A percentile compares a stretch with the other conserved stretches of the same genome.
These are phyloP conservation scores for Clarias pachynema DNA, from an alignment of 2,797 vertebrate species.

Conservation along the genomic window DNA sequence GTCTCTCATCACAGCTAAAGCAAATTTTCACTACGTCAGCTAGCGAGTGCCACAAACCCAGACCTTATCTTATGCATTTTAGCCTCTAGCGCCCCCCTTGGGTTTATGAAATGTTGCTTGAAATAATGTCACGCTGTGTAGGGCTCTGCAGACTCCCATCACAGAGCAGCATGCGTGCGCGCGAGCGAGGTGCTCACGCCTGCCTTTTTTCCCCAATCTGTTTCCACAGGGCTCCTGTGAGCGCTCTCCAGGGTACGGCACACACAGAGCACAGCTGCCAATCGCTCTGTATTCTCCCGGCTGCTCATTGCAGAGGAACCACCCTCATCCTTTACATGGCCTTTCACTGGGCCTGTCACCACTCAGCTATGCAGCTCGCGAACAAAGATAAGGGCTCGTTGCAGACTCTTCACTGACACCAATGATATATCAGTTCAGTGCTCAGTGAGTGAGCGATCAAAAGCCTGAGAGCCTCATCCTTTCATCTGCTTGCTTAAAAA, in stretches of 20 bases:
- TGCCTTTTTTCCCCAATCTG: slow-evolving; percentile 27
- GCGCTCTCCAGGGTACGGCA: slow-evolving; percentile 35
- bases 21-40: not conserved
- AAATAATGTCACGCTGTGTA: slow-evolving; percentile 30
- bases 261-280: slow-evolving; percentile 41
- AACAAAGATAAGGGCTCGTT: slow-evolving; percentile 48
- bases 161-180: not conserved
- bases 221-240: slow-evolving; percentile 37
- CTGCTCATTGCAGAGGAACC: slow-evolving; percentile 38
- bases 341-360: slow-evolving; percentile 35
- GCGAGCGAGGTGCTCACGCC: slow-evolving; percentile 23
- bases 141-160: slow-evolving; percentile 21
- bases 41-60: not conserved
- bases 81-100: slow-evolving; percentile 23
- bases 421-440: slow-evolving; percentile 6
- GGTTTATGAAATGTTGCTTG: slow-evolving; percentile 25
- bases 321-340: slow-evolving; percentile 42
- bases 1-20: not conserved
- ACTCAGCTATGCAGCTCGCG: slow-evolving; percentile 31
- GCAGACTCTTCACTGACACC: slow-evolving; percentile 34
- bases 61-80: not conserved
- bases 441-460: slow-evolving; percentile 16
- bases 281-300: slow-evolving; percentile 52
- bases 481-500: slow-evolving; percentile 11
- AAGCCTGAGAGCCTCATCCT: slow-evolving; percentile 9